Evolutionary conservation across 2,797 vertebrate genomes (phyloP).

Genomic region (Enteromius thamalakanensis): DNA sequence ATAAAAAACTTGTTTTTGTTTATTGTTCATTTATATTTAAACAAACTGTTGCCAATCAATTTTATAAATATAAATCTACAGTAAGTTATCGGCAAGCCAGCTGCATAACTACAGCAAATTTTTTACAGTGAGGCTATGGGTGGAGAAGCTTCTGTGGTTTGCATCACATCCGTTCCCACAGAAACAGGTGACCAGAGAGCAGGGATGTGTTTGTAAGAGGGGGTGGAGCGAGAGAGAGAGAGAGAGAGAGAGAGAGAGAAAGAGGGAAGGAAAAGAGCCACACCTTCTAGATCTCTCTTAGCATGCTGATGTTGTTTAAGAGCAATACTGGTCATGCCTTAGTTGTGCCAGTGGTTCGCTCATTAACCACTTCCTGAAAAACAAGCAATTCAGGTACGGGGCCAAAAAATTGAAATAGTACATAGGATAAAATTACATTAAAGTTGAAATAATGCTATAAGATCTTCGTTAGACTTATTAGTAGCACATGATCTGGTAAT

Average conservation of each 20-base stretch:
- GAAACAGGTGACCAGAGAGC: constrained; percentile 53
- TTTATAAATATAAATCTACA: too few species aligned
- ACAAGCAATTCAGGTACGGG: constrained; percentile 1
- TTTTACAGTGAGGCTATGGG: constrained; percentile 23
- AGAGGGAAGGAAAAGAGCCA: constrained; percentile 35
- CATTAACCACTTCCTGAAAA: constrained; percentile 46
- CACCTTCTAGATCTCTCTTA: constrained; percentile 15
- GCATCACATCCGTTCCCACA: constrained; percentile 50
- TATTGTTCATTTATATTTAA: too few species aligned
- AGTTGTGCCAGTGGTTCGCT: constrained; percentile 35
- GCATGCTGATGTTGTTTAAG: constrained; percentile 21
- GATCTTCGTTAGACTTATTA: background rate
- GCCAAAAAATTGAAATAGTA: constrained; percentile 27
- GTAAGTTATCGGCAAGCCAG: too few species aligned
- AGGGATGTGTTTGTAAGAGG: constrained; percentile 39
- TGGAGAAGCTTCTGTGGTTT: constrained; percentile 47
- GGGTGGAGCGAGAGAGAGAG: constrained; percentile 33
- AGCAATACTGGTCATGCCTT: constrained; percentile 30
- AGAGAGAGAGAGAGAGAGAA: constrained; percentile 23
- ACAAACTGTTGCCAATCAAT: too few species aligned
- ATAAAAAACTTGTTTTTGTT: too few species aligned
- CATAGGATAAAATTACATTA: background rate
- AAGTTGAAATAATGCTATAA: background rate
- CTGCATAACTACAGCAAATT: too few species aligned
- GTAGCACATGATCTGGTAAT: background rate